Percentiles rank a stretch among this genome's conserved stretches.
Conservation (phyloP, 2,113 vertebrate species). For the Suncus etruscus region DNA sequence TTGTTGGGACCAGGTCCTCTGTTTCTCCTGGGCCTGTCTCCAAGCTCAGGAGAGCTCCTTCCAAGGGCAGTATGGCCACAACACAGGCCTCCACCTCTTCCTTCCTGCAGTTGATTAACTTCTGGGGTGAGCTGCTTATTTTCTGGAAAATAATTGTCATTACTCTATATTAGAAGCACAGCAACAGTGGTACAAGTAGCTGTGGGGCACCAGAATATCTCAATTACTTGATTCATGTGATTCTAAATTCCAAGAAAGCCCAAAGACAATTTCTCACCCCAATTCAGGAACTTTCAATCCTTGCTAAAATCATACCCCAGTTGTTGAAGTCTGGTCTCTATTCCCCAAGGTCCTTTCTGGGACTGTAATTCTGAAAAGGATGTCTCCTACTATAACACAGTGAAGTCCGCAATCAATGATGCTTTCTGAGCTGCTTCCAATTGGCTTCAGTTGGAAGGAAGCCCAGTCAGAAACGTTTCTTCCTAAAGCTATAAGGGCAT, state of each 20-base stretch:
- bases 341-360: background rate
- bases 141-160: slow-evolving; percentile 81
- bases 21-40: background rate
- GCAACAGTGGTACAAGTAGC: background rate
- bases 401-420: too few species aligned
- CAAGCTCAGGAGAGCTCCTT: slow-evolving; percentile 74
- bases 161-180: slow-evolving; percentile 32
- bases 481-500: background rate
- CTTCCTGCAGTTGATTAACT: slow-evolving; percentile 58
- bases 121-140: slow-evolving; percentile 71
- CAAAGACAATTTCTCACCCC: background rate
- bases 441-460: slow-evolving; percentile 35
- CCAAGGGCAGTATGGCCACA: slow-evolving; percentile 58
- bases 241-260: background rate
- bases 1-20: background rate
- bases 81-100: slow-evolving; percentile 82
- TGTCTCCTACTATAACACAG: too few species aligned
- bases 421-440: background rate
- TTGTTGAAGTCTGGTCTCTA: background rate
- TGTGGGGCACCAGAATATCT: background rate
- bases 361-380: background rate
- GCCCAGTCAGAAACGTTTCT: background rate
- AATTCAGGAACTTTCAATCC: background rate
- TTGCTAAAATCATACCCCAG: background rate
- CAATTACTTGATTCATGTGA: background rate